phyloP scores from a whole-genome alignment of 2,888 invertebrate genomes.

The Taphrorychus bicolor region DNA sequence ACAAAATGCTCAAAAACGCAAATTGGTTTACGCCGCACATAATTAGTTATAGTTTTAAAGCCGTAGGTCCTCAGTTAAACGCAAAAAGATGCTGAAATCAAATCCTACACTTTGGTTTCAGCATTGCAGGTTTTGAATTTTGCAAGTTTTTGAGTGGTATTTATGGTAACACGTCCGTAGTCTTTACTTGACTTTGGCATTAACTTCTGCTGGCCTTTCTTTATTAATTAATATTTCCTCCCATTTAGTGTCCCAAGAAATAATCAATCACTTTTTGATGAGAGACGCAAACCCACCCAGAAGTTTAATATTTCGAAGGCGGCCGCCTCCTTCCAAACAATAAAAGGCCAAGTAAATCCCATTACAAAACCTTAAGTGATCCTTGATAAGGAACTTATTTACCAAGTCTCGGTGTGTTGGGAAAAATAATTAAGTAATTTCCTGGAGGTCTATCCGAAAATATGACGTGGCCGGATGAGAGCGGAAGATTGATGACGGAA shows the following conservation, averaged over 20 bases:
- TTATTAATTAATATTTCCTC: too few relatives aligned
- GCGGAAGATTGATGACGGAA: constrained; percentile 47
- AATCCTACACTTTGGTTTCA: too few relatives aligned
- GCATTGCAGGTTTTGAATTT: too few relatives aligned
- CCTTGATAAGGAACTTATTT: constrained; percentile 25
- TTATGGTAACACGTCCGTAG: too few relatives aligned
- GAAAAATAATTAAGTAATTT: constrained; percentile 41
- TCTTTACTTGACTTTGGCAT: too few relatives aligned
- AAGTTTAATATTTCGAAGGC: neutral
- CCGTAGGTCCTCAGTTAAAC: too few relatives aligned
- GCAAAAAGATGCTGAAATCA: too few relatives aligned
- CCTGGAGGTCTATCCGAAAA: constrained; percentile 37
- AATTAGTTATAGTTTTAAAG: too few relatives aligned
- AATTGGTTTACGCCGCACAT: too few relatives aligned
- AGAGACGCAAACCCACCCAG: neutral
- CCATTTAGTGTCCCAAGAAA: neutral
- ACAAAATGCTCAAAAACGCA: too few relatives aligned
- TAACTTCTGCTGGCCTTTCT: too few relatives aligned
- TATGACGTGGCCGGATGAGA: constrained; percentile 44
- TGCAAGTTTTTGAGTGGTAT: too few relatives aligned
- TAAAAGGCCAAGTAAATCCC: constrained; percentile 11
- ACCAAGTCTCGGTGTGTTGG: constrained; percentile 26
- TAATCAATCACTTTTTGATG: neutral
- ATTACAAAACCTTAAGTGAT: constrained; percentile 24
- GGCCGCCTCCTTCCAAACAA: neutral